A percentile compares a stretch with the other conserved stretches of the same genome.
phyloP scores from a whole-genome alignment of 2,888 invertebrate genomes.

The Auanema freiburgensis region DNA sequence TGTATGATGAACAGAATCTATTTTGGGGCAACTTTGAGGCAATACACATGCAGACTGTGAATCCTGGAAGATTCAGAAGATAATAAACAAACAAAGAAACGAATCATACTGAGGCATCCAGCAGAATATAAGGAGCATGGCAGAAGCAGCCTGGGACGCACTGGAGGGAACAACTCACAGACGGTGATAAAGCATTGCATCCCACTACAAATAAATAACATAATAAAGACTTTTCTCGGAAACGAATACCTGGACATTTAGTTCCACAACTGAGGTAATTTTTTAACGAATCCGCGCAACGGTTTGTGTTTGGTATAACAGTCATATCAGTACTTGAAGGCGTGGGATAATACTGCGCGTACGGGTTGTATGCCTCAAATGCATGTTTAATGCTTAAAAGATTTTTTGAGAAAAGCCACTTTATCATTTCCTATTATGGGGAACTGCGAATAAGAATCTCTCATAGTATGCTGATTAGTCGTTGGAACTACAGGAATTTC shows the following conservation, averaged over 20 bases:
- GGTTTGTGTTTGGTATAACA: constrained; percentile 20
- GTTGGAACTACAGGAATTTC: not conserved
- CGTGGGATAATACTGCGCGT: constrained; percentile 4
- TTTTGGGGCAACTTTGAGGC: constrained; percentile 38
- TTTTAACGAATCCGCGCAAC: constrained; percentile 45
- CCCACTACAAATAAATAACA: no score
- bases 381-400: not conserved
- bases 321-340: constrained; percentile 1
- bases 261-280: constrained; percentile 47
- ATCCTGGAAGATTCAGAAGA: constrained; percentile 16
- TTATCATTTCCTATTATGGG: not conserved
- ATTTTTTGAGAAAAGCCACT: not conserved
- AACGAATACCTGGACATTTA: constrained; percentile 36
- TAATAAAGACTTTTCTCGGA: no score
- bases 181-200: constrained; percentile 19
- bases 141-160: constrained; percentile 52
- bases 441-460: not conserved
- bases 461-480: not conserved
- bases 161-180: constrained; percentile 31
- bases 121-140: constrained; percentile 42
- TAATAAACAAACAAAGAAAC: not conserved
- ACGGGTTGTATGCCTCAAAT: not conserved
- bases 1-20: constrained; percentile 9
- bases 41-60: constrained; percentile 43
- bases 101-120: constrained; percentile 31